Percentiles rank a stretch among this genome's conserved stretches.
Conservation (phyloP, 2,113 vertebrate genomes). For the Zonotrichia leucophrys region DNA sequence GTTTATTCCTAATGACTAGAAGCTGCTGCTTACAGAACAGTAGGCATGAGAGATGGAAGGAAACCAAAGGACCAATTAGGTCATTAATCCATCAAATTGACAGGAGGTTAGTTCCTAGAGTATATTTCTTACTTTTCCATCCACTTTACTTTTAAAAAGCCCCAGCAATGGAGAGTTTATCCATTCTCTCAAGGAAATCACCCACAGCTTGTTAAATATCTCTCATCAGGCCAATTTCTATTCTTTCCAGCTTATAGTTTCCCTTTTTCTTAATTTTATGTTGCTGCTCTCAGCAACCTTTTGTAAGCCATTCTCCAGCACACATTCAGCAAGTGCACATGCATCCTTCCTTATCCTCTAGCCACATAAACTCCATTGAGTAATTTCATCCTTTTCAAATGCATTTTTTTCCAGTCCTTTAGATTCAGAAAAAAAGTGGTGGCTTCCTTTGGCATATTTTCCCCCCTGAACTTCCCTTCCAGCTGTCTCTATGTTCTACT, state of each 20-base stretch:
- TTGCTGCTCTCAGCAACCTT: background rate
- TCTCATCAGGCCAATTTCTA: background rate
- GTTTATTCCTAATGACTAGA: background rate
- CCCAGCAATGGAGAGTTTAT: background rate
- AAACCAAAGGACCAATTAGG: slow-evolving; percentile 17
- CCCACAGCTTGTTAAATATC: background rate
- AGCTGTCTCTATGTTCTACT: background rate
- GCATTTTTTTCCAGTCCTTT: background rate
- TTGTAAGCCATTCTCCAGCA: background rate
- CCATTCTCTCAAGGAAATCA: background rate
- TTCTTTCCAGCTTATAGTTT: background rate
- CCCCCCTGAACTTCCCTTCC: background rate
- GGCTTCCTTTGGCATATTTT: background rate
- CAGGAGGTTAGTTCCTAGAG: background rate
- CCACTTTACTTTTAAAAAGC: background rate
- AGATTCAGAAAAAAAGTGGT: background rate
- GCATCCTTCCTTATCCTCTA: background rate
- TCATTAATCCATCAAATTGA: slow-evolving; percentile 3
- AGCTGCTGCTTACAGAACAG: background rate
- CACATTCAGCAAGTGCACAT: background rate
- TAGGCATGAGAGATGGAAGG: background rate
- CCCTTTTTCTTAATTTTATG: background rate
- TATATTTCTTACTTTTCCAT: background rate
- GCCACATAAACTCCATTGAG: background rate
- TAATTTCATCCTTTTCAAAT: background rate